Conservation (phyloP, 2,888 invertebrate genomes). For the Griposia aprilina region DNA sequence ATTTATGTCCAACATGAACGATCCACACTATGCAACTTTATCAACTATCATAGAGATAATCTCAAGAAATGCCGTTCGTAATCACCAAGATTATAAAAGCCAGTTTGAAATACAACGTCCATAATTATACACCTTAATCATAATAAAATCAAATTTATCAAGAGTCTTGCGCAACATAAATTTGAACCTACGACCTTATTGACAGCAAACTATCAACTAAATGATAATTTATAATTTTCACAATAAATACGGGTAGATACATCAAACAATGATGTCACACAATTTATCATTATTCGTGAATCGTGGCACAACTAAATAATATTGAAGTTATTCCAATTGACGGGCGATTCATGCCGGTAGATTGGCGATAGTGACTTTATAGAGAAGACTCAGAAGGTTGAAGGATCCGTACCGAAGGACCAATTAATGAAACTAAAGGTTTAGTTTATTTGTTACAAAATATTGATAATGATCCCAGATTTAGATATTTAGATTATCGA, state of each 20-base stretch:
- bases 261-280: slow-evolving; percentile 57
- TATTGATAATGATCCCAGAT: too few species aligned
- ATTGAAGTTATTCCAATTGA: slow-evolving; percentile 64
- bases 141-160: slow-evolving; percentile 20
- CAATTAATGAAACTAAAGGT: not conserved
- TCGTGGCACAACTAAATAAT: slow-evolving; percentile 67
- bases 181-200: slow-evolving; percentile 25
- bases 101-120: slow-evolving; percentile 10
- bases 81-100: slow-evolving; percentile 18
- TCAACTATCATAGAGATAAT: not conserved
- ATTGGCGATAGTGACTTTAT: slow-evolving; percentile 48
- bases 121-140: slow-evolving; percentile 29
- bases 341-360: slow-evolving; percentile 67
- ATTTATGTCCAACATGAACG: not conserved
- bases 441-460: not conserved
- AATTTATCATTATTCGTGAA: slow-evolving; percentile 60
- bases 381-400: slow-evolving; percentile 15
- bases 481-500: too few species aligned
- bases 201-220: slow-evolving; percentile 21
- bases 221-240: slow-evolving; percentile 44
- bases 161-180: slow-evolving; percentile 22
- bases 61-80: not conserved
- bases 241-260: slow-evolving; percentile 49
- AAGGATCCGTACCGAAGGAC: slow-evolving; percentile 14
- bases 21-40: not conserved